Evolutionary conservation across 2,113 vertebrate species (phyloP), one percentile per base, ranked within the genome.

Genomic region (Rhipidura dahli): DNA sequence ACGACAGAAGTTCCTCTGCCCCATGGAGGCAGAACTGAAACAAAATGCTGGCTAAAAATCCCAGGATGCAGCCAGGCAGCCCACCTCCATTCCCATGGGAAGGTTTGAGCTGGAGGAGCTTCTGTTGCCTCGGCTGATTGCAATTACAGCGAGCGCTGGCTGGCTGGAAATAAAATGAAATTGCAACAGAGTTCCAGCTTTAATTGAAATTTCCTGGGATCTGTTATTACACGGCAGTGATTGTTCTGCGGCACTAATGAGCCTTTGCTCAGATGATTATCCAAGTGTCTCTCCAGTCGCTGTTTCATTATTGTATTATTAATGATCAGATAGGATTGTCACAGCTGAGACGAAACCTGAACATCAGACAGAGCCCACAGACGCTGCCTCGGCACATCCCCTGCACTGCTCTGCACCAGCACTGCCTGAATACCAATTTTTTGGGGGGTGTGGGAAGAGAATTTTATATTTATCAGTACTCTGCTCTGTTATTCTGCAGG

Each of bases 181-280:
- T 93, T 94, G 95, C 97, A 97, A 96, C 97, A 96, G 98, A 98
- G 97, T 98, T 98, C 95, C 97, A 97, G 97, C 96, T 98, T 98
- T 98, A 98, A 98, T 98, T 98, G 98, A 98, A 98, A 98, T 98
- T 98, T 98, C 98, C 97, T 98, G 97, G 97, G 98, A 98, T 98
- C 97, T 98, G 98, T 98, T 98, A 98, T 98, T 98, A 98, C 97
- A 97, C 21, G 15, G 95, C 98, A 51, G 95, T 78, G 95, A 98
- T 98, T 98, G 97, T 98, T 98, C 97, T 95, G 95, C 90, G 42
- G 91, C 94, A 86, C 97, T 98, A 98, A 98, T 98, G 97, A 98
- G 98, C 96, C 97, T 96, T 94, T 97, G 97, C 97, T 97, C 89
- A 95, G 97, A 97, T 98, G 97, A 98, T 98, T 98, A 98, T 98